Conservation (phyloP, 1,140 invertebrate species). For the Aphelenchoides avenae region DNA sequence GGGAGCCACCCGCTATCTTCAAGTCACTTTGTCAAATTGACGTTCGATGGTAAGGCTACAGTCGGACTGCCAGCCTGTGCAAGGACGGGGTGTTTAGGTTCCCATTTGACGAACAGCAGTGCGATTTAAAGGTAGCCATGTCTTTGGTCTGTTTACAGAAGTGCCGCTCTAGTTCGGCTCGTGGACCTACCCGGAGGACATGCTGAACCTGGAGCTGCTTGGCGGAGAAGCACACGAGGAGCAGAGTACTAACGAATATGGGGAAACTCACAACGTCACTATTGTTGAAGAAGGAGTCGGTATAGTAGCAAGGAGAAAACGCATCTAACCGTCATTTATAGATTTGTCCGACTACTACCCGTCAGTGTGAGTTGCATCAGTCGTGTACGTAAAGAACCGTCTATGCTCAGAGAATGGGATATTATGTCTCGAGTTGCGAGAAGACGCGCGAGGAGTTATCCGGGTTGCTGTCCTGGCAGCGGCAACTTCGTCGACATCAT, state of each 20-base stretch:
- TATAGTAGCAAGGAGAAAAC: slow-evolving; percentile 4
- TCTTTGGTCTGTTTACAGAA: slow-evolving; percentile 8
- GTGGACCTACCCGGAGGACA: slow-evolving; percentile 80
- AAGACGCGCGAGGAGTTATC: slow-evolving; percentile 83
- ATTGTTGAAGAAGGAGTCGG: slow-evolving; percentile 51
- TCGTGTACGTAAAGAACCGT: too few relatives aligned
- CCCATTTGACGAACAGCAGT: slow-evolving; percentile 80
- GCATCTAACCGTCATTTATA: slow-evolving; percentile 61
- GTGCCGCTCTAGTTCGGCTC: slow-evolving; percentile 78
- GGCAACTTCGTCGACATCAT: slow-evolving; percentile 89
- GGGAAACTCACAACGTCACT: slow-evolving; percentile 42
- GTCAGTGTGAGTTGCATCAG: too few relatives aligned
- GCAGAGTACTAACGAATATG: slow-evolving; percentile 43
- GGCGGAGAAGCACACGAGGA: slow-evolving; percentile 29
- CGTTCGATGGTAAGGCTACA: slow-evolving; percentile 69
- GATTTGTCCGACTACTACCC: slow-evolving; percentile 92
- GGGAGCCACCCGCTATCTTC: neutral
- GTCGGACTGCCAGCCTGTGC: neutral
- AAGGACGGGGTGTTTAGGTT: slow-evolving; percentile 55
- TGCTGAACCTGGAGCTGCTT: slow-evolving; percentile 43
- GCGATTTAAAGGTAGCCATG: slow-evolving; percentile 79
- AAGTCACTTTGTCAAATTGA: slow-evolving; percentile 82
- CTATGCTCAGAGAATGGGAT: too few relatives aligned
- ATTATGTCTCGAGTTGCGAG: slow-evolving; percentile 72
- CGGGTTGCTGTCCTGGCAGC: slow-evolving; percentile 70